Evolutionary conservation across 2,113 vertebrate species (phyloP).

Genomic region (Cercocebus atys): DNA sequence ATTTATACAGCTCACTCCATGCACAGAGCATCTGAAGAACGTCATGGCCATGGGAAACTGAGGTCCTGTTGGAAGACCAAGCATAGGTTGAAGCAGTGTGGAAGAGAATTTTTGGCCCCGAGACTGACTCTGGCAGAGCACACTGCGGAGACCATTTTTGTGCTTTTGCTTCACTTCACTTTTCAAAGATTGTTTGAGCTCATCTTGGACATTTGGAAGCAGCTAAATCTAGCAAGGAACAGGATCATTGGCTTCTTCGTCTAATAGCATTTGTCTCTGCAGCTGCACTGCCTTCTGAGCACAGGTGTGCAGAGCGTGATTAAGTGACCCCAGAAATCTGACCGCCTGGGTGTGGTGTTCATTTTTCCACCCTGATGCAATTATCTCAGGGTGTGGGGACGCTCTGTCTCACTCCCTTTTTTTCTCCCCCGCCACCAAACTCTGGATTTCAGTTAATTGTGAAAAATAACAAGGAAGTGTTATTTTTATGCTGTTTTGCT

Average conservation of each 20-base stretch:
- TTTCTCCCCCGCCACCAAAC: conserved; percentile 8
- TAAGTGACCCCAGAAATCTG: conserved; percentile 67
- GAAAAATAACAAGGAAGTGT: background rate
- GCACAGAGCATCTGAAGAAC: background rate
- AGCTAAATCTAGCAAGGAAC: background rate
- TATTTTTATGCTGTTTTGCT: background rate
- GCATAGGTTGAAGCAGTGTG: background rate
- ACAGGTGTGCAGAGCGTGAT: conserved; percentile 73
- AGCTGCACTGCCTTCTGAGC: conserved; percentile 50
- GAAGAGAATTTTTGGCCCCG: background rate
- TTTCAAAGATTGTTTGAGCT: conserved; percentile 44
- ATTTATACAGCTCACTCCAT: background rate
- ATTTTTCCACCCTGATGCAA: conserved; percentile 74
- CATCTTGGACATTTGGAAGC: conserved; percentile 38
- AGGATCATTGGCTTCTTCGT: background rate
- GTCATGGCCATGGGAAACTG: background rate
- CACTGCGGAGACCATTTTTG: background rate
- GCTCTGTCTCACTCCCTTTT: background rate
- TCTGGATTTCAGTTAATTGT: conserved; percentile 45
- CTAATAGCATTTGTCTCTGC: background rate
- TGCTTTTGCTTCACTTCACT: conserved; percentile 54
- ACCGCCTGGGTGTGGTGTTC: conserved; percentile 49
- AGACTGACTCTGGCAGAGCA: background rate
- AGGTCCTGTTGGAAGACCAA: background rate
- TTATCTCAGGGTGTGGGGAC: conserved; percentile 64